Evolutionary conservation across 1,140 invertebrate species (phyloP).

Genomic region (Ladona fulva): DNA sequence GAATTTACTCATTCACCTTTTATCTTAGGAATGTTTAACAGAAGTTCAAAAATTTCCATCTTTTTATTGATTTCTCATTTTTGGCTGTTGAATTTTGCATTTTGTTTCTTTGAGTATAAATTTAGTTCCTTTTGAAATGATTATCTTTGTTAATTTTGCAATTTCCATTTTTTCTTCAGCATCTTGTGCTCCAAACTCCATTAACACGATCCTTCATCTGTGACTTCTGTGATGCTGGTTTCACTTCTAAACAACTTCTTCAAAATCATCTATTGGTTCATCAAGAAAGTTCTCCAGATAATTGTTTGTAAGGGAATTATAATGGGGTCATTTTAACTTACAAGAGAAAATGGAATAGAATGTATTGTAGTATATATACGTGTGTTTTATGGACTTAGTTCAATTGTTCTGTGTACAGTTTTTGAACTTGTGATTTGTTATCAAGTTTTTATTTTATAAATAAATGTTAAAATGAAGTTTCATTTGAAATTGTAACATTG

Average conservation of each 20-base stretch:
- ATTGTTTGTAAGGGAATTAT: not conserved
- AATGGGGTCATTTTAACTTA: not conserved
- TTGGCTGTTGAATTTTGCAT: no score
- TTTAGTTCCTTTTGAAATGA: no score
- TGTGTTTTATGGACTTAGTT: not conserved
- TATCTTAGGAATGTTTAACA: no score
- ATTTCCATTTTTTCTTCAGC: not conserved
- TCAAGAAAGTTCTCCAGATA: conserved; percentile 12
- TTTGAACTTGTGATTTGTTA: conserved; percentile 9
- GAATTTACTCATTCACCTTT: no score
- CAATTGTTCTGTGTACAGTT: conserved; percentile 6
- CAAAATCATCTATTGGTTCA: conserved; percentile 29
- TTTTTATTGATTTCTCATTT: no score
- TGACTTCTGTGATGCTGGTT: conserved; percentile 32
- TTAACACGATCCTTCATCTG: conserved; percentile 31
- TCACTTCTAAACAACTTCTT: conserved; percentile 28
- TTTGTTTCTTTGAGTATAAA: no score
- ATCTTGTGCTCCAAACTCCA: not conserved
- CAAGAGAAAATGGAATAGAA: not conserved
- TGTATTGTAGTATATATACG: not conserved
- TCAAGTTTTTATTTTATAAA: conserved; percentile 11
- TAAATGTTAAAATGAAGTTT: conserved; percentile 10
- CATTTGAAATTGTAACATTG: conserved; percentile 4
- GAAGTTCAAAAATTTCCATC: no score
- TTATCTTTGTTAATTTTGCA: no score